phyloP scores from a whole-genome alignment of 2,797 vertebrate genomes.

The Tapera naevia region DNA sequence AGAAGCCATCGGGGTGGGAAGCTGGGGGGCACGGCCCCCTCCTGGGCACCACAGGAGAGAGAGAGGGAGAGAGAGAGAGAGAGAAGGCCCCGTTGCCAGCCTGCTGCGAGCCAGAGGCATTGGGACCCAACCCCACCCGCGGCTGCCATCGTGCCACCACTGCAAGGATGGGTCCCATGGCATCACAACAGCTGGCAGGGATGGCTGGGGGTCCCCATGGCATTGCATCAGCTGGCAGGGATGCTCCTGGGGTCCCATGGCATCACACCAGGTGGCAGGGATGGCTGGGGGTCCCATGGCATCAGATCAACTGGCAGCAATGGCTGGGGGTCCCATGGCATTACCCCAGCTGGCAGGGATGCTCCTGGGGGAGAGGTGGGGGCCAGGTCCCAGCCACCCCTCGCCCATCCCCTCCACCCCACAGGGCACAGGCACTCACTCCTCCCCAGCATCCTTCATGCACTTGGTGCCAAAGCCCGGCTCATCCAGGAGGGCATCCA shows the following conservation, averaged over 20 bases:
- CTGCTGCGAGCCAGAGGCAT: background rate
- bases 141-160: fast-evolving
- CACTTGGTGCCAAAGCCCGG: conserved; percentile 84
- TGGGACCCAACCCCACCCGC: fast-evolving
- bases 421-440: background rate
- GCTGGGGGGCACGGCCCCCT: background rate
- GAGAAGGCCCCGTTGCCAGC: background rate
- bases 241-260: too few species aligned
- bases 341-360: background rate
- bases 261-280: too few species aligned
- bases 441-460: conserved; percentile 32
- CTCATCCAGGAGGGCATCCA: conserved; percentile 78
- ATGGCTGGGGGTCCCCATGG: background rate
- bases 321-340: too few species aligned
- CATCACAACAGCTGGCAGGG: background rate
- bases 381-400: too few species aligned
- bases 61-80: background rate
- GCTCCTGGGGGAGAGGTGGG: background rate
- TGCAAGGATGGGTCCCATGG: fast-evolving
- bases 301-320: too few species aligned
- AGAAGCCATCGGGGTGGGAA: conserved; percentile 49
- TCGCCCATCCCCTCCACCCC: background rate
- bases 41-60: fast-evolving
- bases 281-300: background rate
- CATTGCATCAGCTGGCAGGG: too few species aligned